Percentiles rank a stretch among this genome's conserved stretches.
These are phyloP conservation scores for Microplitis deprimator DNA, from an alignment of 2,888 invertebrate genomes.

Conservation along the genomic window DNA sequence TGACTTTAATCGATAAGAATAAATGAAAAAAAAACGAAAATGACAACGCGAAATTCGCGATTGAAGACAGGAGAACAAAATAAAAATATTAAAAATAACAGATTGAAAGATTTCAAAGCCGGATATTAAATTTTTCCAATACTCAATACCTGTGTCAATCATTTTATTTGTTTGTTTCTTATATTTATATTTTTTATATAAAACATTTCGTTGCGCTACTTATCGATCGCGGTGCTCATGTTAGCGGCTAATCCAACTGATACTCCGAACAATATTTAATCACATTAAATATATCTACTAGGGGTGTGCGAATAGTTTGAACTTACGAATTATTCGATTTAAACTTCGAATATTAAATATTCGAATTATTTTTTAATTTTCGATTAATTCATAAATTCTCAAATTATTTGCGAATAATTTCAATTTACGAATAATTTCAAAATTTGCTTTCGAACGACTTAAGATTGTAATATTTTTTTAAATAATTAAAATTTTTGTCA, in stretches of 20 bases:
- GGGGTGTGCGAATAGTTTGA: too few relatives aligned
- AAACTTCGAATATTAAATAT: too few relatives aligned
- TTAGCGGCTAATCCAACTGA: neutral
- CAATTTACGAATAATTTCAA: too few relatives aligned
- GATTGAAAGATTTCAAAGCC: neutral
- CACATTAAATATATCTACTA: neutral
- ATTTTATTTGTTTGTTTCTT: neutral
- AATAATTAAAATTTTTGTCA: too few relatives aligned
- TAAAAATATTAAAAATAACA: neutral
- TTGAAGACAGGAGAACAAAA: neutral
- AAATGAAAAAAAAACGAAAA: neutral
- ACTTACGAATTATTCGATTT: too few relatives aligned
- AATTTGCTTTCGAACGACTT: too few relatives aligned
- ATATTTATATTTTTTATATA: neutral
- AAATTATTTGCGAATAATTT: too few relatives aligned
- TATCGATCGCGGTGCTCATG: neutral
- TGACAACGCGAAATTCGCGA: too few relatives aligned
- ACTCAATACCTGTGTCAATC: neutral
- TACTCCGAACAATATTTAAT: neutral
- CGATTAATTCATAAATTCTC: too few relatives aligned
- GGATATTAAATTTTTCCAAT: neutral
- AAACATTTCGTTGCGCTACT: neutral
- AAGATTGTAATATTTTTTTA: too few relatives aligned
- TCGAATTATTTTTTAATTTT: too few relatives aligned
- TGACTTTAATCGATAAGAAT: neutral